These are phyloP conservation scores for Tragelaphus strepsiceros DNA, from an alignment of 2,113 vertebrate genomes.

Conservation along the genomic window DNA sequence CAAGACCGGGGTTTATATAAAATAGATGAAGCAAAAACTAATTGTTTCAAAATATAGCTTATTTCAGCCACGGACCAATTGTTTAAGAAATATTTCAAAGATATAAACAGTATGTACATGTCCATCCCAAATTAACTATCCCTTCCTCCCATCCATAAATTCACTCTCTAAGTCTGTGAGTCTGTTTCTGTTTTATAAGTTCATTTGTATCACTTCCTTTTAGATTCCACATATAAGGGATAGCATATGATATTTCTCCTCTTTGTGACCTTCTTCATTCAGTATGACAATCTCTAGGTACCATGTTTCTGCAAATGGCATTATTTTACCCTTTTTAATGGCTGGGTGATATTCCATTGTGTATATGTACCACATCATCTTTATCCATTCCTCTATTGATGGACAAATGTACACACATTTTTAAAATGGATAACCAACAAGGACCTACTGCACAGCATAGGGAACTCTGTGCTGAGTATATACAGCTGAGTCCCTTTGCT, in stretches of 20 bases:
- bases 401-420: background rate
- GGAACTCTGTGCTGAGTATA: background rate
- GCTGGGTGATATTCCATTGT: background rate
- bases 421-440: background rate
- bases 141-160: background rate
- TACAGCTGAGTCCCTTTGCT: background rate
- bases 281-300: background rate
- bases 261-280: background rate
- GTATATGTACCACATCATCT: background rate
- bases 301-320: background rate
- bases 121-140: background rate
- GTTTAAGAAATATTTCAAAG: background rate
- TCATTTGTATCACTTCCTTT: background rate
- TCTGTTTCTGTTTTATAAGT: background rate
- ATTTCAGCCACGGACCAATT: background rate
- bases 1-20: background rate
- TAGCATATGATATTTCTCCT: background rate
- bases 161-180: background rate
- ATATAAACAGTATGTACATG: background rate
- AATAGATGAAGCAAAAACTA: background rate
- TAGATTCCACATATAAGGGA: background rate
- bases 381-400: background rate
- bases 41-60: background rate
- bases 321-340: background rate
- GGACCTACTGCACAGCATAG: background rate